These are phyloP conservation scores for Oscheius sp. DNA, from an alignment of 2,888 invertebrate species.

Conservation along the genomic window DNA sequence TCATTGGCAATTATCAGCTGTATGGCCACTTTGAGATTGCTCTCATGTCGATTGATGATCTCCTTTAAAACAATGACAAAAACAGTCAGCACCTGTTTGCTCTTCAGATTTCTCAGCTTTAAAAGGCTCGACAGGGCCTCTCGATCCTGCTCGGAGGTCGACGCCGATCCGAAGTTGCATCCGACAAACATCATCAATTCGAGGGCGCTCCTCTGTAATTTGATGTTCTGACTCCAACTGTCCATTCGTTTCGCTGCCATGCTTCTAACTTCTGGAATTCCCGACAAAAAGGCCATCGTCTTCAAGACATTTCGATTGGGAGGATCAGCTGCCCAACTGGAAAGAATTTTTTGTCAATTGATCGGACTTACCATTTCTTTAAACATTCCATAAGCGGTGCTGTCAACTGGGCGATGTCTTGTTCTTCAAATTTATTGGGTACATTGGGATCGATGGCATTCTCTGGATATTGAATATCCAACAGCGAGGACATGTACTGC, in stretches of 20 bases:
- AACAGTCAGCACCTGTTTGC: slow-evolving; percentile 79
- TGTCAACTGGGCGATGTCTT: neutral
- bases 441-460: neutral
- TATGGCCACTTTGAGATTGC: slow-evolving; percentile 17
- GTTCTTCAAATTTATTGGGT: slow-evolving; percentile 7
- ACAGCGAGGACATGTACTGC: neutral
- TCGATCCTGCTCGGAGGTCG: slow-evolving; percentile 80
- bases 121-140: slow-evolving; percentile 86
- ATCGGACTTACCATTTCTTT: slow-evolving; percentile 10
- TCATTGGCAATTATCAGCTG: slow-evolving; percentile 29
- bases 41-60: slow-evolving; percentile 12
- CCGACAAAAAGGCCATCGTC: slow-evolving; percentile 86
- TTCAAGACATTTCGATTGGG: slow-evolving; percentile 89
- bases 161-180: slow-evolving; percentile 83
- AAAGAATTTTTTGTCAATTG: neutral
- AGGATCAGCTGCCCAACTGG: slow-evolving; percentile 42
- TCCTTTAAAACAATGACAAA: slow-evolving; percentile 27
- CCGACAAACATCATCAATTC: slow-evolving; percentile 91
- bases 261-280: slow-evolving; percentile 86
- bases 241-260: slow-evolving; percentile 86
- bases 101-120: slow-evolving; percentile 87
- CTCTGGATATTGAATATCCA: slow-evolving; percentile 3
- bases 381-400: neutral
- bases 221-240: slow-evolving; percentile 94
- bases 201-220: slow-evolving; percentile 89